Conservation (phyloP, 1,140 invertebrate genomes). For the Drosophila erecta region DNA sequence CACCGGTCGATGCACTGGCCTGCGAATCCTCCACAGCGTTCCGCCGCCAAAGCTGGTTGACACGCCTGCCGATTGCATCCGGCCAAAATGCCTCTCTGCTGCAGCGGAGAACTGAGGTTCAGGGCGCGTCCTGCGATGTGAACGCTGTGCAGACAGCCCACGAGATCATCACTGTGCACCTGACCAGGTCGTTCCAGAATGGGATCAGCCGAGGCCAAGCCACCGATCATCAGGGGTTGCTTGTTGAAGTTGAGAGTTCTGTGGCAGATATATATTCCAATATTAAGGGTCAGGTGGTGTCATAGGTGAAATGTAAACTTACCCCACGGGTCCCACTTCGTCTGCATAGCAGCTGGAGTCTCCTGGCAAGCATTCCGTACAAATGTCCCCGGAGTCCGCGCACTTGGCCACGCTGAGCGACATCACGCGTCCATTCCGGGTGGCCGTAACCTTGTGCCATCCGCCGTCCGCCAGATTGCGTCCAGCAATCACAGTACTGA, state of each 20-base stretch:
- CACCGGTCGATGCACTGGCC: slow-evolving; percentile 93
- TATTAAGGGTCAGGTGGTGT: background rate
- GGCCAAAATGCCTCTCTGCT: slow-evolving; percentile 89
- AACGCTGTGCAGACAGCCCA: slow-evolving; percentile 96
- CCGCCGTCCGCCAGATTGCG: slow-evolving; percentile 92
- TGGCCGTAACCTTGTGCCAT: slow-evolving; percentile 96
- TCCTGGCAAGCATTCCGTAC: slow-evolving; percentile 93
- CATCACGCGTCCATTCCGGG: slow-evolving; percentile 93
- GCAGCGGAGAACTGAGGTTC: slow-evolving; percentile 91
- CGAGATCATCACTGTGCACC: slow-evolving; percentile 95
- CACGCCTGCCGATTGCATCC: slow-evolving; percentile 90
- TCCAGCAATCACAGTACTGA: slow-evolving; percentile 90
- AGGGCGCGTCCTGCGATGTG: slow-evolving; percentile 92
- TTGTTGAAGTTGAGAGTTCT: slow-evolving; percentile 97
- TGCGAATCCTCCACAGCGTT: slow-evolving; percentile 87
- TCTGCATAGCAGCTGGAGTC: slow-evolving; percentile 93
- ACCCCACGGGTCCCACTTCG: slow-evolving; percentile 94
- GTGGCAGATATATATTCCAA: background rate
- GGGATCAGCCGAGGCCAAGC: slow-evolving; percentile 92
- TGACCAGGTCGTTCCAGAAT: slow-evolving; percentile 94
- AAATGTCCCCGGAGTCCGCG: slow-evolving; percentile 93
- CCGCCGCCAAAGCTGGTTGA: slow-evolving; percentile 80
- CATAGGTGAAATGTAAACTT: slow-evolving; percentile 65
- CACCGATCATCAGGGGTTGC: slow-evolving; percentile 93
- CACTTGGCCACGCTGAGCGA: slow-evolving; percentile 93